These are phyloP conservation scores for Lochmaea crataegi DNA, from an alignment of 2,888 invertebrate species.

Conservation along the genomic window DNA sequence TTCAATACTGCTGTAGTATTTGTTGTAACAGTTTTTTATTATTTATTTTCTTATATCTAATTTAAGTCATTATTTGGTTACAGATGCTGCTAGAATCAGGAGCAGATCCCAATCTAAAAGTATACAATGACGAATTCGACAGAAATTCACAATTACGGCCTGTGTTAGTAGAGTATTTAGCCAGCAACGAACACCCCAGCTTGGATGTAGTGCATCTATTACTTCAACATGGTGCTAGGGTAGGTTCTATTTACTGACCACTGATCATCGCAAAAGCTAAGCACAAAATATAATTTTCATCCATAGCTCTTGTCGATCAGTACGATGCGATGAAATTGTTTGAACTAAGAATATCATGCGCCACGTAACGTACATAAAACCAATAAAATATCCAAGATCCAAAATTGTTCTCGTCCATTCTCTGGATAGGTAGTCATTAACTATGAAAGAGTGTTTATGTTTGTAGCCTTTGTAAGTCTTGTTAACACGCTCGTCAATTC, in stretches of 20 bases:
- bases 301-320: too few species aligned
- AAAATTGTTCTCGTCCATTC: too few species aligned
- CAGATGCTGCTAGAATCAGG: slow-evolving; percentile 77
- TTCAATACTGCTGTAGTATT: too few species aligned
- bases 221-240: slow-evolving; percentile 82
- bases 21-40: neutral
- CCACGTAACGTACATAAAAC: too few species aligned
- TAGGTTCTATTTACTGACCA: slow-evolving; percentile 52
- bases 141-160: slow-evolving; percentile 76
- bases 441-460: too few species aligned
- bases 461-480: too few species aligned
- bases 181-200: slow-evolving; percentile 77
- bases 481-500: too few species aligned
- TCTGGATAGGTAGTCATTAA: too few species aligned
- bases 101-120: slow-evolving; percentile 81
- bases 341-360: too few species aligned
- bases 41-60: neutral
- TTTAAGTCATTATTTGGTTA: slow-evolving; percentile 35
- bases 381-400: too few species aligned
- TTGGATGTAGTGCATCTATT: slow-evolving; percentile 75
- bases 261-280: neutral
- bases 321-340: too few species aligned
- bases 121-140: slow-evolving; percentile 79
- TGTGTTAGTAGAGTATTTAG: slow-evolving; percentile 85
- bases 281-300: neutral